Percentiles rank a stretch among this genome's conserved stretches.
Evolutionary conservation across 1,140 invertebrate species (phyloP).

Genomic region (Drosophila melanica): DNA sequence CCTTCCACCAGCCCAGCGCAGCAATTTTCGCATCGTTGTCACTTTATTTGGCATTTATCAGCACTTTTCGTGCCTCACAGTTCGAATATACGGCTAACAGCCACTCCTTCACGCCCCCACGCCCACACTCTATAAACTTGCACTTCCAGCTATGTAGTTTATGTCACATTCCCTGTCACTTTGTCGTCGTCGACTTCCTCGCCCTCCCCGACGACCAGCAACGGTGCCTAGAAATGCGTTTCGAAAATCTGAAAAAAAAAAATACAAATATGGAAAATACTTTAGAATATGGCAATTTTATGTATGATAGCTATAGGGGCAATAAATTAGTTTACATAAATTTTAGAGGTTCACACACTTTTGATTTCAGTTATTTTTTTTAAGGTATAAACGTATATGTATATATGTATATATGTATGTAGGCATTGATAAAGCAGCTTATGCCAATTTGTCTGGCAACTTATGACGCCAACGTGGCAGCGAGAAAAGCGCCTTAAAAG

Average conservation of each 20-base stretch:
- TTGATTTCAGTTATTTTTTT: conserved; percentile 2
- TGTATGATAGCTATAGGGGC: background rate
- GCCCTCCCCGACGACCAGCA: conserved; percentile 2
- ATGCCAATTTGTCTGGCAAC: conserved; percentile 65
- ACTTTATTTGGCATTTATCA: conserved; percentile 81
- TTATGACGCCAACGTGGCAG: conserved; percentile 44
- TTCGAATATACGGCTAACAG: conserved; percentile 11
- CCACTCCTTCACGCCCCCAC: conserved; percentile 7
- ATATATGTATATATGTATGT: background rate
- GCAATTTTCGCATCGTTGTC: conserved; percentile 70
- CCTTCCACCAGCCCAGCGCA: conserved; percentile 19
- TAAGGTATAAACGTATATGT: background rate
- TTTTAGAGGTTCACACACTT: conserved; percentile 3
- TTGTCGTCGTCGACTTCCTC: conserved; percentile 2
- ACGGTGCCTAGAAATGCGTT: conserved; percentile 68
- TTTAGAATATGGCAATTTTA: conserved; percentile 4
- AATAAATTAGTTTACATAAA: conserved; percentile 38
- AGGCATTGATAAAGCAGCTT: conserved; percentile 49
- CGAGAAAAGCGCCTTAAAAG: conserved; percentile 49
- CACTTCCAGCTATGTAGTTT: conserved; percentile 20
- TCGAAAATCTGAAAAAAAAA: conserved; percentile 68
- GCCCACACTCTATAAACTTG: conserved; percentile 4
- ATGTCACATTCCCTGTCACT: conserved; percentile 29
- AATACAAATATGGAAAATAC: conserved; percentile 12
- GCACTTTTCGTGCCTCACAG: conserved; percentile 49